These are phyloP conservation scores for Aphaenogaster rudis DNA, from an alignment of 1,140 invertebrate species.

Conservation along the genomic window DNA sequence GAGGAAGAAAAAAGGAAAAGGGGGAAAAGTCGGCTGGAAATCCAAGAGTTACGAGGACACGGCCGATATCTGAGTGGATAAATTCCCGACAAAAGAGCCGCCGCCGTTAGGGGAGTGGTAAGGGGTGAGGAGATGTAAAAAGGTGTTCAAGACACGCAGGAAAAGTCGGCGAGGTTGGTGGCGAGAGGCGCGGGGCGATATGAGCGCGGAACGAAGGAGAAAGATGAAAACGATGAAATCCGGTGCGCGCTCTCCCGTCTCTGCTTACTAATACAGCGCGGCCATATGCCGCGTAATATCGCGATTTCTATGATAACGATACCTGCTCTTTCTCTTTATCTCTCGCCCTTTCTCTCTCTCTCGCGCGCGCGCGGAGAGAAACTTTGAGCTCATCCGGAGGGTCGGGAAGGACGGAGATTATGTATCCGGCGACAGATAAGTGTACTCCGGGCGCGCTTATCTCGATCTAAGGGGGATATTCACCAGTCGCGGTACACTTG, in stretches of 20 bases:
- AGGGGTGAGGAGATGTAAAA: slow-evolving; percentile 30
- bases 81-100: slow-evolving; percentile 60
- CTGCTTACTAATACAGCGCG: slow-evolving; percentile 73
- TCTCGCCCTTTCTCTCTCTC: background rate
- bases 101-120: background rate
- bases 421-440: slow-evolving; percentile 54
- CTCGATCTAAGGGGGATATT: slow-evolving; percentile 65
- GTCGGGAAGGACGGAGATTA: slow-evolving; percentile 53
- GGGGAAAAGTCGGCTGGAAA: slow-evolving; percentile 32
- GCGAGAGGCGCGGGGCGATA: background rate
- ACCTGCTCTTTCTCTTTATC: slow-evolving; percentile 18
- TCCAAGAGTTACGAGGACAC: slow-evolving; percentile 49
- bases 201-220: background rate
- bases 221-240: slow-evolving; percentile 66
- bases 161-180: background rate
- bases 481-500: slow-evolving; percentile 50
- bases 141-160: slow-evolving; percentile 25
- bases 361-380: slow-evolving; percentile 10
- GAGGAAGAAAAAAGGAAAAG: slow-evolving; percentile 10
- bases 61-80: slow-evolving; percentile 59
- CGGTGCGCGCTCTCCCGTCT: slow-evolving; percentile 23
- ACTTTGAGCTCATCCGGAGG: slow-evolving; percentile 17
- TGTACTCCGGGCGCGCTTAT: slow-evolving; percentile 64
- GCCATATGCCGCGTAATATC: slow-evolving; percentile 76
- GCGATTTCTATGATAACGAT: slow-evolving; percentile 79